Base-by-base conservation (phyloP, 1,140 invertebrate species). In the Octopus bimaculoides region DNA sequence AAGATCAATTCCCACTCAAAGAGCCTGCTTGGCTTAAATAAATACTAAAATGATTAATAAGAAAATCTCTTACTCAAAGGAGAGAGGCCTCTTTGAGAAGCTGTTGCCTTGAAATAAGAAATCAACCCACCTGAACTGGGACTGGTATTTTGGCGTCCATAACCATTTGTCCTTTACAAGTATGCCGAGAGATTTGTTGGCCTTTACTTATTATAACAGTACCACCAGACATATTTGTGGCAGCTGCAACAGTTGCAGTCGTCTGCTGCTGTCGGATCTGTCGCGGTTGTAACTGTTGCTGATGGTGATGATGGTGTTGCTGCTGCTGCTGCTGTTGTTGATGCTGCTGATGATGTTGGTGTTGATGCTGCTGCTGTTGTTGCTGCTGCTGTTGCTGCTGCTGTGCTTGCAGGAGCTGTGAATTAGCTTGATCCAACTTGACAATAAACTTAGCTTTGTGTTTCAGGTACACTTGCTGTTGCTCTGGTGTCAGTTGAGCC, bases 401-500 rank as follows among this genome's bases (percentile, higher is more conserved):
- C 69, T 79, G 83, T 75, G 74, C 52, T n/a, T 75, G 79, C 77
- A 81, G 77, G 14, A 77, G 80, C 69, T 83, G 83, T 77, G 80
- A 81, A 75, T 84, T 82, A 41, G 81, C 80, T 52, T 82, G 83
- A 52, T 86, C 82, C 52, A 83, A 80, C 73, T 86, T 84, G 54
- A 85, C 78, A 20, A 86, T 80, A 52, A 85, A 78, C 61, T 79
- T 80, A 52, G 84, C 82, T 77, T 87, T 86, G 8, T 82, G 78
- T 54, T 84, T 84, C 5, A 83, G 77, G 76, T 85, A 86, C 20
- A 77, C 77, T 56, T 87, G 82, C 77, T 88, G 85, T 81, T 89
- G 86, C 26, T 88, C 86, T n/a, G 83, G 85, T 5, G 85, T 83
- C 85, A 88, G 84, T 76, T 82, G 83, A 12, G 85, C 78, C 77